A percentile compares a stretch with the other conserved stretches of the same genome.
phyloP scores from a whole-genome alignment of 2,888 invertebrate genomes.

The Aplocera efformata region DNA sequence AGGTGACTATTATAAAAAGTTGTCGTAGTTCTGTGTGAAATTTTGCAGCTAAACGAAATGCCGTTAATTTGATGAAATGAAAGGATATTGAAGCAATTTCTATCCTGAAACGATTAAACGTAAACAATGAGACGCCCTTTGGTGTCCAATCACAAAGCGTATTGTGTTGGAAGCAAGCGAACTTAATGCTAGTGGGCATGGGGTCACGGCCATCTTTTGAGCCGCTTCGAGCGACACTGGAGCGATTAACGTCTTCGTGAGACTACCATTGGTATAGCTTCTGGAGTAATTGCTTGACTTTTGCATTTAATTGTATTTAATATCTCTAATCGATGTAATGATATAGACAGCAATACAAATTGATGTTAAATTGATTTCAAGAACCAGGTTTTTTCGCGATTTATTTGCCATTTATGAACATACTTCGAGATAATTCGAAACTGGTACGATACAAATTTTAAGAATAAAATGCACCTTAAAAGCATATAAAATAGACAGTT shows the following conservation, averaged over 20 bases:
- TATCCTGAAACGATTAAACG: constrained; percentile 23
- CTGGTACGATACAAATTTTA: too few species aligned
- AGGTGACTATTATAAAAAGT: neutral
- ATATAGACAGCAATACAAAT: too few species aligned
- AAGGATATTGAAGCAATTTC: constrained; percentile 19
- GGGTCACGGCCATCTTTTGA: constrained; percentile 31
- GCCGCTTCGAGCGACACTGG: constrained; percentile 8
- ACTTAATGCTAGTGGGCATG: constrained; percentile 20
- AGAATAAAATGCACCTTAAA: too few species aligned
- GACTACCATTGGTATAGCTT: constrained; percentile 6
- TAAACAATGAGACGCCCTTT: constrained; percentile 24
- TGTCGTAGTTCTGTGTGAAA: too few species aligned
- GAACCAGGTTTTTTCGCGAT: too few species aligned
- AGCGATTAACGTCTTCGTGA: constrained; percentile 11
- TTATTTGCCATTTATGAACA: too few species aligned
- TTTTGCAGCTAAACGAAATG: neutral
- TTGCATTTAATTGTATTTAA: too few species aligned
- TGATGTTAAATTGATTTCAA: too few species aligned
- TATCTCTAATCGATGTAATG: too few species aligned
- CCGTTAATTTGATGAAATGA: constrained; percentile 13
- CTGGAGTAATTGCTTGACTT: neutral
- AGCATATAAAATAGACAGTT: too few species aligned
- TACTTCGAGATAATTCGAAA: too few species aligned
- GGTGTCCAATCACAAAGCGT: constrained; percentile 28
- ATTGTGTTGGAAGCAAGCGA: constrained; percentile 28